Evolutionary conservation across 2,888 invertebrate species (phyloP).

Genomic region (Nymphalis c-album): DNA sequence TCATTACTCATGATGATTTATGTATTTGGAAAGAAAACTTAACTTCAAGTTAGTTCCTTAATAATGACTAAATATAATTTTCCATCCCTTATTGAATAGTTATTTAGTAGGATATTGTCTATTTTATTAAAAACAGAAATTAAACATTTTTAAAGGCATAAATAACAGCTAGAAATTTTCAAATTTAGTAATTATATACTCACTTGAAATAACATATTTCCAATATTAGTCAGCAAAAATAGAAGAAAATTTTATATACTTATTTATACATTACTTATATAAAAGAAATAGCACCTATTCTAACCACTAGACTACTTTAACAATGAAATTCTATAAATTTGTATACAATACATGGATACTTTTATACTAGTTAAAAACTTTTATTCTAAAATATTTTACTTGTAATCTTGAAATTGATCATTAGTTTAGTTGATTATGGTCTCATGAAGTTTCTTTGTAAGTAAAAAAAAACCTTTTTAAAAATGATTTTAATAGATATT

Average conservation of each 20-base stretch:
- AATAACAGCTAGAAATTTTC: neutral
- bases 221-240: slow-evolving; percentile 31
- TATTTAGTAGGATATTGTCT: too few species aligned
- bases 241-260: slow-evolving; percentile 23
- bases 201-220: slow-evolving; percentile 30
- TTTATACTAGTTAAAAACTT: neutral
- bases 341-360: neutral
- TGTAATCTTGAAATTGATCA: neutral
- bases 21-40: too few species aligned
- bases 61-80: too few species aligned
- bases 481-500: neutral
- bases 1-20: too few species aligned
- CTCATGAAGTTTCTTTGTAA: too few species aligned
- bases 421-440: neutral
- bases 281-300: neutral
- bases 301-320: neutral
- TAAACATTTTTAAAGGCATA: neutral
- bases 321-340: neutral
- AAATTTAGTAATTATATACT: slow-evolving; percentile 27
- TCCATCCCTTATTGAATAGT: too few species aligned
- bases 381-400: neutral
- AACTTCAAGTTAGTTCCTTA: too few species aligned
- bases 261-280: slow-evolving; percentile 11
- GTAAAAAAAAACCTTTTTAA: neutral
- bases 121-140: neutral